These are phyloP conservation scores for Halichoeres trimaculatus DNA, from an alignment of 2,113 vertebrate genomes.

Conservation along the genomic window DNA sequence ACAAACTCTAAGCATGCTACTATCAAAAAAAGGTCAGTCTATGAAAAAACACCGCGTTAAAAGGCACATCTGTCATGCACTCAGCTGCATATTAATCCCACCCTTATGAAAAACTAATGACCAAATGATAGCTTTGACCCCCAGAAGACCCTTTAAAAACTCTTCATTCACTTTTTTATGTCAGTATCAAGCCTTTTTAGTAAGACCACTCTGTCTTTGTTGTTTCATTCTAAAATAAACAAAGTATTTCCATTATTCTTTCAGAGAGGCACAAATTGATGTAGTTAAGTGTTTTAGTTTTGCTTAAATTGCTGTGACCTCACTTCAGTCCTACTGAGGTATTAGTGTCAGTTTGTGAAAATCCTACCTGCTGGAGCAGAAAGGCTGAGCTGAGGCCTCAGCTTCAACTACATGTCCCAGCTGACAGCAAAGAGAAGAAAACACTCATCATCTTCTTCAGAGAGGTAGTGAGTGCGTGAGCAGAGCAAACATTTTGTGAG, in stretches of 20 bases:
- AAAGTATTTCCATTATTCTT: neutral
- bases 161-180: neutral
- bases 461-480: conserved; percentile 23
- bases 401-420: conserved; percentile 41
- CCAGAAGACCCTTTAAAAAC: conserved; percentile 39
- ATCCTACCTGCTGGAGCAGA: conserved; percentile 51
- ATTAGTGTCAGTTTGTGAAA: conserved; percentile 9
- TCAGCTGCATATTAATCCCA: conserved; percentile 35
- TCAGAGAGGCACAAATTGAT: neutral
- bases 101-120: conserved; percentile 60
- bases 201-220: neutral
- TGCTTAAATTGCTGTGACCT: neutral
- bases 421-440: conserved; percentile 35
- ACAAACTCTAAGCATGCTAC: neutral
- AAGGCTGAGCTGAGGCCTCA: conserved; percentile 22
- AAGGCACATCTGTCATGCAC: conserved; percentile 17
- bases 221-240: neutral
- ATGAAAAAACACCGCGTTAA: neutral
- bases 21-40: neutral
- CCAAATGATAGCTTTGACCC: conserved; percentile 54
- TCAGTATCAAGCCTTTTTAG: neutral
- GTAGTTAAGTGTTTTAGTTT: neutral
- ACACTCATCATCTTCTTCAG: conserved; percentile 16
- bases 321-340: neutral
- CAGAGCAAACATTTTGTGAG: conserved; percentile 27